These are phyloP conservation scores for Euzophera pinguis DNA, from an alignment of 2,888 invertebrate genomes.

Conservation along the genomic window DNA sequence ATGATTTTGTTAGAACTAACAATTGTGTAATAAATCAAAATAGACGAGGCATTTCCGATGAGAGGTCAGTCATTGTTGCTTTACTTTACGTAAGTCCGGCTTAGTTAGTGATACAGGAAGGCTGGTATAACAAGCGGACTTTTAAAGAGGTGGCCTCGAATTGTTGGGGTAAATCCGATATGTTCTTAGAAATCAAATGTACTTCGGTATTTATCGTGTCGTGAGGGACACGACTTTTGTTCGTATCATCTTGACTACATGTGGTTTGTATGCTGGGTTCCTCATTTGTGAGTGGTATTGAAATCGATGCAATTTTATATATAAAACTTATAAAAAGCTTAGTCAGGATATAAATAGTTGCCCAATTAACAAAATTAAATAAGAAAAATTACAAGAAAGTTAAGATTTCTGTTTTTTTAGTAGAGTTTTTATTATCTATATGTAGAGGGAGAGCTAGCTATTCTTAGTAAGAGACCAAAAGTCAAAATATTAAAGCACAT, in stretches of 20 bases:
- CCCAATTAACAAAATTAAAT: too few relatives aligned
- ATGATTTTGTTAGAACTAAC: slow-evolving; percentile 20
- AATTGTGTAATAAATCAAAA: slow-evolving; percentile 39
- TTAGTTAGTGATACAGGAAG: slow-evolving; percentile 33
- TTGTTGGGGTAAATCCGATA: slow-evolving; percentile 34
- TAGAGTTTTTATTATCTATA: too few relatives aligned
- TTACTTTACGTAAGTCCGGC: slow-evolving; percentile 42
- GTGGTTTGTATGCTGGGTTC: background rate
- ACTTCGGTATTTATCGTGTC: slow-evolving; percentile 24
- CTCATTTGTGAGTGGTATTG: too few relatives aligned
- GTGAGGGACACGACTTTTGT: slow-evolving; percentile 12
- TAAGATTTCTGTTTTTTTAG: too few relatives aligned
- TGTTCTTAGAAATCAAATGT: slow-evolving; percentile 33
- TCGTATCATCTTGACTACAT: background rate
- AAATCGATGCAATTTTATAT: too few relatives aligned
- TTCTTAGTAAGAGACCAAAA: too few relatives aligned
- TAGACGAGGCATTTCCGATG: slow-evolving; percentile 34
- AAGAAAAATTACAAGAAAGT: too few relatives aligned
- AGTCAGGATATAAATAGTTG: too few relatives aligned
- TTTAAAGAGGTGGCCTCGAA: slow-evolving; percentile 44
- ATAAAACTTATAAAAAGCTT: too few relatives aligned
- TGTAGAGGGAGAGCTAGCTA: too few relatives aligned
- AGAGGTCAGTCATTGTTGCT: slow-evolving; percentile 57
- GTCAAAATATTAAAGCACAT: too few relatives aligned
- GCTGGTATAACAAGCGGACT: slow-evolving; percentile 25